Evolutionary conservation across 2,113 vertebrate species (phyloP).

Genomic region (Sitta europaea): DNA sequence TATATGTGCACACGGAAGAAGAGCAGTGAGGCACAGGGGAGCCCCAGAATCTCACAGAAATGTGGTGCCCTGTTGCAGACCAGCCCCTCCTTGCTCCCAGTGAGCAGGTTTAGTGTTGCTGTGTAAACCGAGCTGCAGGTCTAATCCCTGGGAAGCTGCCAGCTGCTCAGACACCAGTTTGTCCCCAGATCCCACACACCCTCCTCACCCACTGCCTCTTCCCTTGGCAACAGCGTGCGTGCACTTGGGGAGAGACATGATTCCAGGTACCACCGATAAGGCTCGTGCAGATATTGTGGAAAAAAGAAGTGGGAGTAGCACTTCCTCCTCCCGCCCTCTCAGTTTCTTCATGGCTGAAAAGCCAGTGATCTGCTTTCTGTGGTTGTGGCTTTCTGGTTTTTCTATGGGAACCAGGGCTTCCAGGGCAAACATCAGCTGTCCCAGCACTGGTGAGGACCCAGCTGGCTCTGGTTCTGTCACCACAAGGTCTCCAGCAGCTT

Average conservation of each 20-base stretch:
- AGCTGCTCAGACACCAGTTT: not conserved
- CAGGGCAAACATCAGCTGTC: not conserved
- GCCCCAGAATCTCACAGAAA: not conserved
- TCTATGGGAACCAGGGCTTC: not conserved
- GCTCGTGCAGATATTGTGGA: not conserved
- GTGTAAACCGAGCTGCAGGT: not conserved
- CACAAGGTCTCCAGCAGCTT: not conserved
- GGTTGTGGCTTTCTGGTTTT: not conserved
- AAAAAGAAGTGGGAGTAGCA: not conserved
- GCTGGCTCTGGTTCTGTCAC: not conserved
- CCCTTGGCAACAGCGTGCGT: not conserved
- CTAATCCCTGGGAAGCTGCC: not conserved
- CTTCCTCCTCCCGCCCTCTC: not conserved
- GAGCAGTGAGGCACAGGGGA: not conserved
- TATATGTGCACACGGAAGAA: fast-evolving
- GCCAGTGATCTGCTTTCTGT: not conserved
- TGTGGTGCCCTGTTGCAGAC: not conserved
- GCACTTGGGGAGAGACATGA: too few species aligned
- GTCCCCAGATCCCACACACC: not conserved
- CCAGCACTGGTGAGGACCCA: not conserved
- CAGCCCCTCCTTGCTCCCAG: fast-evolving
- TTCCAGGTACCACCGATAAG: not conserved
- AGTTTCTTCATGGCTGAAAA: not conserved
- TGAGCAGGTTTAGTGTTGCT: not conserved
- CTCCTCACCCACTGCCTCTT: not conserved